Evolutionary conservation across 2,888 invertebrate genomes (phyloP).

Genomic region (Cephus spinipes): DNA sequence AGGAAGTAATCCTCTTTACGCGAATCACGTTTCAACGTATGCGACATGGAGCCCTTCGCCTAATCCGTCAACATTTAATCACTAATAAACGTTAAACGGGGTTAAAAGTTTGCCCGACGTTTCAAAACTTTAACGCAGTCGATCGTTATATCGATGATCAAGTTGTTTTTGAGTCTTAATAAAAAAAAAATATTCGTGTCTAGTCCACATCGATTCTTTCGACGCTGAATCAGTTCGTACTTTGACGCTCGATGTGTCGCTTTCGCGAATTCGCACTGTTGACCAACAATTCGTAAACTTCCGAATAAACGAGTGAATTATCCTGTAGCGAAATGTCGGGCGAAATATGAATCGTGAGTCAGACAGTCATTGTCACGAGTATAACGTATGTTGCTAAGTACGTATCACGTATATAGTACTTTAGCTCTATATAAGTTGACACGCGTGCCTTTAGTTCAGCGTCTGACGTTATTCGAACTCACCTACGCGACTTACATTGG

Average conservation of each 20-base stretch:
- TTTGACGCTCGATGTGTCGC: too few species aligned
- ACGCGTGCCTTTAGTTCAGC: neutral
- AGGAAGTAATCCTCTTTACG: neutral
- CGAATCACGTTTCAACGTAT: neutral
- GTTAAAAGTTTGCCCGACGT: neutral
- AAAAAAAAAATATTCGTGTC: neutral
- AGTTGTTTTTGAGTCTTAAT: neutral
- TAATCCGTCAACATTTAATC: neutral
- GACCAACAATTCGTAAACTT: neutral
- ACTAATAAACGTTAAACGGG: neutral
- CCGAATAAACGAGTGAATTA: neutral
- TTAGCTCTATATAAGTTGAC: neutral
- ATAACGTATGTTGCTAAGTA: neutral
- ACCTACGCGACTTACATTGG: neutral
- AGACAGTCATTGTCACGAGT: neutral
- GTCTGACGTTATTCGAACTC: conserved; percentile 2
- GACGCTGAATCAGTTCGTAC: neutral
- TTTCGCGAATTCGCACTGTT: neutral
- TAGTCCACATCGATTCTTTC: too few species aligned
- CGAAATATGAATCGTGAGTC: neutral
- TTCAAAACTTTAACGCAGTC: neutral
- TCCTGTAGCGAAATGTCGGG: neutral
- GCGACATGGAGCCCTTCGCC: neutral
- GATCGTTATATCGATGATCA: neutral
- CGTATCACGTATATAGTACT: neutral